Base-by-base conservation (phyloP, 2,888 invertebrate genomes). In the Hirtodrosophila histrioides region DNA sequence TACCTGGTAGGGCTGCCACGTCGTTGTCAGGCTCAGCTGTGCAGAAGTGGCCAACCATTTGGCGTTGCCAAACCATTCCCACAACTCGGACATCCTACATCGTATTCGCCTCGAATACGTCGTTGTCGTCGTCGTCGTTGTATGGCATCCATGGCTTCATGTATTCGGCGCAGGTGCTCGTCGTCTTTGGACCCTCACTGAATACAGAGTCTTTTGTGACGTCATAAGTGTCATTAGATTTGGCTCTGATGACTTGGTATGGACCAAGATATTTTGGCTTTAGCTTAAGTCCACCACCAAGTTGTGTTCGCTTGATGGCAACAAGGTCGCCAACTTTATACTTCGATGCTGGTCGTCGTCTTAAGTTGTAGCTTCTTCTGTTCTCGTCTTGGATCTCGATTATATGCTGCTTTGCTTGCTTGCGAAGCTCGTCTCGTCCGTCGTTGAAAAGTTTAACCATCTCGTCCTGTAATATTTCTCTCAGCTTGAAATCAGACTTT, bases 391-490 rank as follows among this genome's bases (percentile, higher is more conserved):
- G 57, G 9, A 60, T 43, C 10, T 48, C 29, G 1, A 33, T 8
- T n/a, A 67, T 76, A 57, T 88, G 79, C 24, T 80, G 63, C 50
- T 44, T 46, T 7, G 57, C 62, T 2, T 40, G 11, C 6, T 58
- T 41, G 17, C 58, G 27, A n/a, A 53, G 31, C 10, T 61, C 55
- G 10, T 54, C 40, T 35, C 53, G 17, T 0, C 10, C 17, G 23
- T 50, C 50, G 29, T 51, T 23, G 11, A 69, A 53, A 6, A 23
- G 4, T 9, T 37, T 8, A 2, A 31, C 11, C 10, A n/a, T n/a
- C 1, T 35, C 35, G 10, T 41, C 41, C 1, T 41, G 10, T 8
- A 27, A 6, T 0, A 27, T 2, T 27, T 40, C 4, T 40, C 24
- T 40, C 1, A 40, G 23, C 24, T 40, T 3, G 1, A 40, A 10